These are phyloP conservation scores for Enteromius argenteus DNA, from an alignment of 2,797 vertebrate species.

Conservation along the genomic window DNA sequence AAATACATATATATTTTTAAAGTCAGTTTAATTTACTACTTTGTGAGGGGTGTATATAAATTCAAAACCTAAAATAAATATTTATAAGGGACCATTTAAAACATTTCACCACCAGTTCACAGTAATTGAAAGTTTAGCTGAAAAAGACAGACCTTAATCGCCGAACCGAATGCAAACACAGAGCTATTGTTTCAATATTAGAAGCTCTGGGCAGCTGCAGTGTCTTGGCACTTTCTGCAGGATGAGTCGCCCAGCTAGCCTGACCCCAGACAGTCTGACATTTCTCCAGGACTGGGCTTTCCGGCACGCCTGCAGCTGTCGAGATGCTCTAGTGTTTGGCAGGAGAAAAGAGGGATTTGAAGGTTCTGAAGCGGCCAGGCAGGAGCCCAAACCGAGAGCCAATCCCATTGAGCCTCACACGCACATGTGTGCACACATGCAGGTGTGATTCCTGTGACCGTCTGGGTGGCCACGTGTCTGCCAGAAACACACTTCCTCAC, in stretches of 20 bases:
- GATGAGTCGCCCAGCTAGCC: slow-evolving; percentile 1
- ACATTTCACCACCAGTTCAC: not conserved
- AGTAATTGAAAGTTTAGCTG: not conserved
- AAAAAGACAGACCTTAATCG: not conserved
- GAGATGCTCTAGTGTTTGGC: slow-evolving; percentile 31
- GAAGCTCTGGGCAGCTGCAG: slow-evolving; percentile 6
- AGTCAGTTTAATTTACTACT: not conserved
- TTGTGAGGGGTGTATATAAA: not conserved
- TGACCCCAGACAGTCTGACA: slow-evolving; percentile 26
- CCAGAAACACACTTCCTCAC: not conserved
- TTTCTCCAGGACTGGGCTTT: slow-evolving; percentile 29
- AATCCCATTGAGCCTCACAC: not conserved
- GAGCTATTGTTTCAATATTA: slow-evolving; percentile 7
- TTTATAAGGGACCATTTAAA: not conserved
- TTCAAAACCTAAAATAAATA: not conserved
- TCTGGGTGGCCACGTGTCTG: slow-evolving; percentile 13
- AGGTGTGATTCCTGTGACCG: slow-evolving; percentile 10
- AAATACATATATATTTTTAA: not conserved
- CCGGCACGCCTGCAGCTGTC: slow-evolving; percentile 10
- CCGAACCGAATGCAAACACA: not conserved
- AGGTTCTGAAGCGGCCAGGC: not conserved
- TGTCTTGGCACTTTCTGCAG: slow-evolving; percentile 11
- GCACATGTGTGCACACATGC: slow-evolving; percentile 23
- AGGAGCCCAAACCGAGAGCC: slow-evolving; percentile 10
- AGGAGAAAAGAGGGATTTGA: slow-evolving; percentile 21